Base-by-base conservation (phyloP, 2,888 invertebrate genomes). In the Zootermopsis nevadensis region DNA sequence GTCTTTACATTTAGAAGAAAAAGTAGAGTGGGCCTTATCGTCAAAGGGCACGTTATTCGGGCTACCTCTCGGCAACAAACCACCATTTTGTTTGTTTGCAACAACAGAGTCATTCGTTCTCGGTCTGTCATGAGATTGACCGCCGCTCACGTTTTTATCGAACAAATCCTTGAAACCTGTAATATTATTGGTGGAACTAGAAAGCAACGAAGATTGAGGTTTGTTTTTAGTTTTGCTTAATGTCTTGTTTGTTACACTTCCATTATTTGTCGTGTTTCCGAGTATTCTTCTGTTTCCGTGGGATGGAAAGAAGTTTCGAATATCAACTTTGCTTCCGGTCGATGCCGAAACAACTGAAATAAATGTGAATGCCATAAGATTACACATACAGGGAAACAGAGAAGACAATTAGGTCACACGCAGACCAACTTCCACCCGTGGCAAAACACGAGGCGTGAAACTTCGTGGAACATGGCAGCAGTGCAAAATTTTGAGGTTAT, bases 91-190 rank as follows among this genome's bases (percentile, higher is more conserved):
- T n/a, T 27, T 6, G 12, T 24, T 77, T 27, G 77, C 22, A 24
- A 1, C 48, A 74, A 22, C 42, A 80, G 19, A 48, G 22, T 48
- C 48, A 48, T 12, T 48, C 19, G 4, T 48, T 15, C 42, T 27
- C 30, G 31, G 55, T 66, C 8, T 12, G 15, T 48, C 77, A 42
- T n/a, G 19, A 42, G 38, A 88, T 22, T 88, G 88, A 83, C 87
- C 87, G 77, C 88, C 87, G 55, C 88, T 87, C 84, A 88, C 88
- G 4, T 86, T 87, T 60, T 77, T 83, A 31, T 86, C 88, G 8
- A 88, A 88, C 4, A 89, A 85, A 84, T 89, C 88, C 60, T 85
- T 87, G 24, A 88, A 82, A 72, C 85, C 86, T 35, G 60, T 38
- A 48, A 81, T 77, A 72, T 80, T 84, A 53, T 72, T 42, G 42